Evolutionary conservation across 2,113 vertebrate genomes (phyloP), one percentile per base, ranked within the genome.

Genomic region (Elephantulus edwardii): DNA sequence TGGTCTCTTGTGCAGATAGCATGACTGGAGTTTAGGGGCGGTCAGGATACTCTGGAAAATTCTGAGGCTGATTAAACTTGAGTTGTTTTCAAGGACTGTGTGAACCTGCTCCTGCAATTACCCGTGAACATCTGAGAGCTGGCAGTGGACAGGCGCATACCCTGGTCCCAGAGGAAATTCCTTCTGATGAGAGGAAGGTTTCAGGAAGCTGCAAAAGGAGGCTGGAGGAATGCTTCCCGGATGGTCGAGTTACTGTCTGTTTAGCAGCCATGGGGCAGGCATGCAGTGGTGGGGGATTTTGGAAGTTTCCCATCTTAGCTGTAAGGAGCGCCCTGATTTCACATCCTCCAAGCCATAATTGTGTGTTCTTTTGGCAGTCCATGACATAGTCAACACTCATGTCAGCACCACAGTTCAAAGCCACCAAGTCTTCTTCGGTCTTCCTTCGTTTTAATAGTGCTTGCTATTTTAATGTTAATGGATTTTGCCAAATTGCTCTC

Each of bases 91-190:
- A 58, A 26, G 48, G 30, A 72, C 28, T 35, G 20, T 20, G 77
- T 35, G 78, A 48, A 19, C 5, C 11, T n/a, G 22, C 16, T 33
- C n/a, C 24, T 22, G 33, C 30, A 7, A 9, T 35, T 3, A 3
- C 28, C 33, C 2, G 3, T 30, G 24, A 48, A 54, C 11, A 3
- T 48, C 66, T 33, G 5, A 26, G 42, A 58, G 16, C 46, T 58
- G 44, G 26, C 70, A 52, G 1, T 0, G 4, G 35, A 16, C 0
- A 3, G 74, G 26, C 12, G 1, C 1, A 0, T 0, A 64, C 22
- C 4, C 26, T 48, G 30, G 19, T 46, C 48, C 14, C 20, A 38
- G 75, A 30, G 46, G 50, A 74, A 30, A 30, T 40, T 70, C 81
- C 52, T 75, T 1, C n/a, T 38, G 33, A 10, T 78, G 50, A 42